Evolutionary conservation across 1,140 invertebrate genomes (phyloP), one percentile per base, ranked within the genome.

Genomic region (Liolophura sinensis): DNA sequence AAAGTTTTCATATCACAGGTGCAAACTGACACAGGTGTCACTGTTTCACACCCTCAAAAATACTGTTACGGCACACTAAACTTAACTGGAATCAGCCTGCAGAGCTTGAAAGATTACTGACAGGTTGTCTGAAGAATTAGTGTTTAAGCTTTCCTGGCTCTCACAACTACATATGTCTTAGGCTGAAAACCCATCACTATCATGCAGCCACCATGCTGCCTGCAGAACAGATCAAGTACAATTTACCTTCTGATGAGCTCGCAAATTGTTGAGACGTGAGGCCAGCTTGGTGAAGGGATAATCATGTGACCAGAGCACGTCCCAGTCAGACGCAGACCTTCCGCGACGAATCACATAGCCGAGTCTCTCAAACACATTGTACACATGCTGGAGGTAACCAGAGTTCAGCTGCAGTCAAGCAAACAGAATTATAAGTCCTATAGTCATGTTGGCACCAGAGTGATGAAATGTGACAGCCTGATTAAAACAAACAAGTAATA

Each of bases 241-340:
- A 60, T 56, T 73, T 73, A 87, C 86, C 78, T 87, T 90, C 78
- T 96, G 94, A 84, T 93, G 85, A 11, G 87, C 76, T 73, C 90
- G 89, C 18, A 96, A 78, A 72, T 87, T 87, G 64, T 85, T 87
- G 15, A 93, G 77, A 68, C 87, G 80, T 0, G 87, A 77, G 31
- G 89, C 85, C 4, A 93, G 74, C 15, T 67, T 60, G 52, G 87
- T 85, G 78, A 96, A 97, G 4, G 95, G 95, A 83, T 95, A 98
- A 76, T 96, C 93, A 83, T 97, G 93, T 1, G 94, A 90, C 96
- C 96, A 98, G 7, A 98, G 80, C 5, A 97, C 84, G 78, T 92
- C 89, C 94, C 94, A 97, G n/a, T 90, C 85, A 0, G 87, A 80
- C 63, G 89, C 73, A 20, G 72, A 87, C 9, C 83, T 85, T 15